Evolutionary conservation across 2,113 vertebrate genomes (phyloP).

Genomic region (Panthera leo): DNA sequence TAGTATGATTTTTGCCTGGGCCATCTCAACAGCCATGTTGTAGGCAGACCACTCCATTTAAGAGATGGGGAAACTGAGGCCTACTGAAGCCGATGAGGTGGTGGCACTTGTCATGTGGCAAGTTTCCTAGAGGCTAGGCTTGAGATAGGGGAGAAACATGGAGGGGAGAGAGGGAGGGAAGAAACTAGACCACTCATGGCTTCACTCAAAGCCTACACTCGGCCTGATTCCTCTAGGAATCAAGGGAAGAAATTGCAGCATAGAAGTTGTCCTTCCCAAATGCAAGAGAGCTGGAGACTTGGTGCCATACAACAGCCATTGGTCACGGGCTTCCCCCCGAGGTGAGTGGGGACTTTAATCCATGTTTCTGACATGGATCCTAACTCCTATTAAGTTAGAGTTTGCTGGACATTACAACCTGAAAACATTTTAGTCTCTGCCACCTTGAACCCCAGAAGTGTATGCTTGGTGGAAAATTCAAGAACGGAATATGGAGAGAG

Average conservation of each 20-base stretch:
- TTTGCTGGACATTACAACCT: background rate
- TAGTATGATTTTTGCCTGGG: background rate
- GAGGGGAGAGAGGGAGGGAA: fast-evolving
- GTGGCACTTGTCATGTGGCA: background rate
- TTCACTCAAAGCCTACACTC: background rate
- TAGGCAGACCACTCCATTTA: background rate
- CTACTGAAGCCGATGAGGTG: background rate
- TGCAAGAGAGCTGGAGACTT: background rate
- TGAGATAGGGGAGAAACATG: background rate
- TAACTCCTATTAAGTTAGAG: background rate
- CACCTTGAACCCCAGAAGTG: background rate
- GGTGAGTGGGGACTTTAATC: background rate
- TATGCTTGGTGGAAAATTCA: background rate
- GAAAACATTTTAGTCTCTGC: background rate
- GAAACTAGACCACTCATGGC: fast-evolving
- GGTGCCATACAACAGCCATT: background rate
- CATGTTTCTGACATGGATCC: background rate
- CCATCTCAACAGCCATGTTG: background rate
- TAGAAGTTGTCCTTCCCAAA: background rate
- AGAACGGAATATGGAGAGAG: fast-evolving
- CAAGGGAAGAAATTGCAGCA: fast-evolving
- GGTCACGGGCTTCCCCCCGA: background rate
- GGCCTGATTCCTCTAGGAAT: background rate
- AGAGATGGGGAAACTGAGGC: background rate
- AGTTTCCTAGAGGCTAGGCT: background rate